Evolutionary conservation across 2,888 invertebrate genomes (phyloP).

Genomic region (Nebria brevicollis): DNA sequence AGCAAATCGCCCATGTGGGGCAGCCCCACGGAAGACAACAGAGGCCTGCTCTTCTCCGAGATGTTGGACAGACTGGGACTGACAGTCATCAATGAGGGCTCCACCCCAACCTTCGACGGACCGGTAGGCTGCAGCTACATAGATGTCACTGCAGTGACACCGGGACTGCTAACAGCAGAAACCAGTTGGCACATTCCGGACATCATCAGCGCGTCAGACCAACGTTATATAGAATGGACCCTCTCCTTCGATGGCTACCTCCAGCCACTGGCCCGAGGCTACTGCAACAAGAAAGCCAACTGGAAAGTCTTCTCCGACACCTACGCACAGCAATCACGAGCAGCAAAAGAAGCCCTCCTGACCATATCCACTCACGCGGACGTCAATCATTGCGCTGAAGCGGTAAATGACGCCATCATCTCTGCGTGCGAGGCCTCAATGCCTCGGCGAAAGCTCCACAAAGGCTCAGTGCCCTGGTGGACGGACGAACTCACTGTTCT

Average conservation of each 20-base stretch:
- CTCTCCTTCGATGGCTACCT: neutral
- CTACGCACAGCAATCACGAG: neutral
- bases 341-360: neutral
- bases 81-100: constrained; percentile 8
- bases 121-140: neutral
- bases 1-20: constrained; percentile 32
- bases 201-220: constrained; percentile 20
- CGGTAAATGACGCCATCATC: constrained; percentile 28
- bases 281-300: constrained; percentile 22
- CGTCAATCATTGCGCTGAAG: neutral
- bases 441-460: constrained; percentile 20
- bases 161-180: neutral
- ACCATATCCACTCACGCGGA: neutral
- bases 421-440: constrained; percentile 32
- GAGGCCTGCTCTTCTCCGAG: neutral
- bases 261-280: too few relatives aligned
- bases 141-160: constrained; percentile 11
- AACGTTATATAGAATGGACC: constrained; percentile 1
- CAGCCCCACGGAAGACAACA: constrained; percentile 14
- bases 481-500: constrained; percentile 29
- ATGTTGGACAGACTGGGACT: constrained; percentile 10
- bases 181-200: constrained; percentile 15
- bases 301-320: neutral
- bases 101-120: constrained; percentile 14
- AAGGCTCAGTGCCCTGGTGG: constrained; percentile 46